Conservation (phyloP, 2,888 invertebrate species). For the Leucania comma region DNA sequence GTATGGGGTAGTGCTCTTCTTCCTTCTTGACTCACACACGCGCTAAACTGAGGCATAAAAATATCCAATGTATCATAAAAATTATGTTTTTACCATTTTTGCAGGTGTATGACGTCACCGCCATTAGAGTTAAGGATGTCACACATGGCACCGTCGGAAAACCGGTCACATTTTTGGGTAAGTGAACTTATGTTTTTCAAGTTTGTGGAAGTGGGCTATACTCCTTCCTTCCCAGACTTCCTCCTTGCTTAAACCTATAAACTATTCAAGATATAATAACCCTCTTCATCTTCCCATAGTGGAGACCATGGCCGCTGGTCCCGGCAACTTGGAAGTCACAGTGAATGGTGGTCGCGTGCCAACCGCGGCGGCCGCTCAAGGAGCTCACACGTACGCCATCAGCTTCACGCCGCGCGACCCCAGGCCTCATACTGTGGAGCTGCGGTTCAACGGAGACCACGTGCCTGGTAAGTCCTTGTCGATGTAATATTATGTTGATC, state of each 20-base stretch:
- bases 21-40: no score
- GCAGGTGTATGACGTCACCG: slow-evolving; percentile 97
- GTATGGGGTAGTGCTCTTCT: no score
- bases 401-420: slow-evolving; percentile 98
- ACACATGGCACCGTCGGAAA: slow-evolving; percentile 96
- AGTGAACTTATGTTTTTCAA: slow-evolving; percentile 44
- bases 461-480: slow-evolving; percentile 93
- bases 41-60: no score
- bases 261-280: background rate
- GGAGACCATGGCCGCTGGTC: slow-evolving; percentile 99
- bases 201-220: no score
- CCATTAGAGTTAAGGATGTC: slow-evolving; percentile 98
- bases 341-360: slow-evolving; percentile 99
- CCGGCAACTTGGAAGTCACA: slow-evolving; percentile 99
- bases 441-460: slow-evolving; percentile 98
- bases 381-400: slow-evolving; percentile 98
- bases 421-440: slow-evolving; percentile 97
- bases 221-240: no score
- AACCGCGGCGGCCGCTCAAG: slow-evolving; percentile 98
- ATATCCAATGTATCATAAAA: no score
- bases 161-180: slow-evolving; percentile 97
- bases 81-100: background rate
- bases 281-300: slow-evolving; percentile 89
- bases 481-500: background rate
- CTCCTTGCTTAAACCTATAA: no score